Conservation (phyloP, 2,888 invertebrate genomes). For the Sicus ferrugineus region DNA sequence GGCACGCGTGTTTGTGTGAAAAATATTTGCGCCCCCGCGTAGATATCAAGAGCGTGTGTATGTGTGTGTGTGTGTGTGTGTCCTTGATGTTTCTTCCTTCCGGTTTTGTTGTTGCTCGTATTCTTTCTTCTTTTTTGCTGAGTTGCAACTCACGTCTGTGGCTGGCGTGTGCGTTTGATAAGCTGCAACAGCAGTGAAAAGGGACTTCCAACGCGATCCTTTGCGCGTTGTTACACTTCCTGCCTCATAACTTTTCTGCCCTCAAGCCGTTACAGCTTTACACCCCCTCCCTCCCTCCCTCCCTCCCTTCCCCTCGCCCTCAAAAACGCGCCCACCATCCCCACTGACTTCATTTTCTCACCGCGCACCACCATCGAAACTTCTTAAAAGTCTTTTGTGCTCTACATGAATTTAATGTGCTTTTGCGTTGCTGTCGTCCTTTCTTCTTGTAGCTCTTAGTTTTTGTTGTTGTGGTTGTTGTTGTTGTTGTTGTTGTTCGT, state of each 20-base stretch:
- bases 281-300: not conserved
- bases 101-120: conserved; percentile 45
- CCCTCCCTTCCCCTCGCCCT: not conserved
- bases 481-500: not conserved
- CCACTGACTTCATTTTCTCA: too few species aligned
- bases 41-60: too few species aligned
- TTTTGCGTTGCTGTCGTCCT: not conserved
- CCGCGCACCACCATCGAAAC: too few species aligned
- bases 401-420: not conserved
- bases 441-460: too few species aligned
- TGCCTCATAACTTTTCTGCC: conserved; percentile 8
- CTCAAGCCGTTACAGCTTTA: not conserved
- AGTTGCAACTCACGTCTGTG: conserved; percentile 27
- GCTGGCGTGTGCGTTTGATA: conserved; percentile 46
- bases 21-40: too few species aligned
- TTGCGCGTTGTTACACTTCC: not conserved
- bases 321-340: not conserved
- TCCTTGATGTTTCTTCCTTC: conserved; percentile 48
- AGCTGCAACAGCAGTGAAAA: conserved; percentile 33
- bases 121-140: conserved; percentile 15
- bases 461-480: not conserved
- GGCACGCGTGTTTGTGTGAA: too few species aligned
- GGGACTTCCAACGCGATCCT: conserved; percentile 9
- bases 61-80: conserved; percentile 31
- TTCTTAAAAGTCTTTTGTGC: too few species aligned